Evolutionary conservation across 2,113 vertebrate species (phyloP).

Genomic region (Gobius niger): DNA sequence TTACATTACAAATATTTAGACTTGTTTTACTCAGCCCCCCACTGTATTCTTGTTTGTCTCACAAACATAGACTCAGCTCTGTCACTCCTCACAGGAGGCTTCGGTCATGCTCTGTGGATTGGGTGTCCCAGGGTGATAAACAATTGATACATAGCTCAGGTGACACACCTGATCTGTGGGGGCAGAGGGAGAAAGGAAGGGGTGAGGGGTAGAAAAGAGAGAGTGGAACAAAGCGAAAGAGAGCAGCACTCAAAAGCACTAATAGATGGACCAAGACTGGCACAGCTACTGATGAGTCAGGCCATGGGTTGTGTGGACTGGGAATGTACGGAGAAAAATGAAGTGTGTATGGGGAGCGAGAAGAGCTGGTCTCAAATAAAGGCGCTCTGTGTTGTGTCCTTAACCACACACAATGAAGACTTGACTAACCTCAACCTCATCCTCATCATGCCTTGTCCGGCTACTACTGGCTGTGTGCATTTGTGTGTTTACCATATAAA

Average conservation of each 20-base stretch:
- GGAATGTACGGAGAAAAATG: conserved; percentile 27
- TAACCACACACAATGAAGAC: conserved; percentile 33
- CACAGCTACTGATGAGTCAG: conserved; percentile 53
- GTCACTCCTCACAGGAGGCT: conserved; percentile 52
- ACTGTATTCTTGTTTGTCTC: conserved; percentile 8
- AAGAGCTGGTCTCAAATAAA: conserved; percentile 12
- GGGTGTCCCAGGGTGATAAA: conserved; percentile 73
- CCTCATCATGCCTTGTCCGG: conserved; percentile 2
- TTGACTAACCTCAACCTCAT: conserved; percentile 17
- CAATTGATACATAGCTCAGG: conserved; percentile 73
- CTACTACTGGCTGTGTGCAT: conserved; percentile 8
- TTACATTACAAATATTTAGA: conserved; percentile 14
- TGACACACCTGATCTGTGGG: conserved; percentile 70
- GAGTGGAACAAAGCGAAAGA: conserved; percentile 42
- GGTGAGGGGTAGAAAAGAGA: conserved; percentile 20
- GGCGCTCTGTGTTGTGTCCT: conserved; percentile 62
- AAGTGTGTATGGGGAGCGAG: conserved; percentile 22
- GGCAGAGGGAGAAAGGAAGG: neutral
- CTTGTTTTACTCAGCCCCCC: neutral
- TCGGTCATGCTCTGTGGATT: conserved; percentile 68
- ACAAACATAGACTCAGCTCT: conserved; percentile 25
- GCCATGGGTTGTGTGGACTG: conserved; percentile 34
- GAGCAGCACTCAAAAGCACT: conserved; percentile 14
- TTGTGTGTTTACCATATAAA: conserved; percentile 53
- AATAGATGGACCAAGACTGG: conserved; percentile 10